Evolutionary conservation across 1,140 invertebrate genomes (phyloP).

Genomic region (Planococcus citri): DNA sequence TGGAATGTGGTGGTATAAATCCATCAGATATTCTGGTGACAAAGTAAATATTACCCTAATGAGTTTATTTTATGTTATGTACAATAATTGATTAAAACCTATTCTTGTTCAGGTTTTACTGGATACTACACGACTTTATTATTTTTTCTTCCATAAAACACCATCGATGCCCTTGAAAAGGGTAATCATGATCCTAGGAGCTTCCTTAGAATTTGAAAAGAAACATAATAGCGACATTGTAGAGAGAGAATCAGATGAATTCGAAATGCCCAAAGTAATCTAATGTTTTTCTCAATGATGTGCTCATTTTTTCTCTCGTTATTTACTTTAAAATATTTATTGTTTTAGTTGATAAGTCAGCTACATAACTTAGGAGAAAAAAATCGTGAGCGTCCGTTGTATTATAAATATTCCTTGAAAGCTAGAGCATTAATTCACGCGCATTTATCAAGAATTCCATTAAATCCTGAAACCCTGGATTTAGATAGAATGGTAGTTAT

Average conservation of each 20-base stretch:
- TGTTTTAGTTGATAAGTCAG: slow-evolving; percentile 71
- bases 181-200: slow-evolving; percentile 89
- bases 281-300: neutral
- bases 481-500: slow-evolving; percentile 75
- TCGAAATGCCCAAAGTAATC: slow-evolving; percentile 77
- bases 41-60: slow-evolving; percentile 44
- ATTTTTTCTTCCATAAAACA: slow-evolving; percentile 89
- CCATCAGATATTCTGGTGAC: slow-evolving; percentile 90
- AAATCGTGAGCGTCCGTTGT: slow-evolving; percentile 87
- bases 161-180: slow-evolving; percentile 88
- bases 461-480: slow-evolving; percentile 72
- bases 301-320: neutral
- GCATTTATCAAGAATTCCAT: slow-evolving; percentile 69
- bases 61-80: neutral
- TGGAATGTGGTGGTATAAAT: slow-evolving; percentile 97
- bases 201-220: slow-evolving; percentile 91
- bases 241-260: slow-evolving; percentile 85
- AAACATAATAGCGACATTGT: slow-evolving; percentile 87
- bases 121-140: slow-evolving; percentile 91
- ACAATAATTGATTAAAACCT: neutral
- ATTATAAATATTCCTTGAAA: slow-evolving; percentile 92
- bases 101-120: slow-evolving; percentile 58
- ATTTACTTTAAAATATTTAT: no score
- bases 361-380: slow-evolving; percentile 81
- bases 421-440: slow-evolving; percentile 87